Evolutionary conservation across 92 coral and sea anemone genomes (phyloP), one percentile per base, ranked within the genome.

Genomic region (Epizoanthus rinbou): DNA sequence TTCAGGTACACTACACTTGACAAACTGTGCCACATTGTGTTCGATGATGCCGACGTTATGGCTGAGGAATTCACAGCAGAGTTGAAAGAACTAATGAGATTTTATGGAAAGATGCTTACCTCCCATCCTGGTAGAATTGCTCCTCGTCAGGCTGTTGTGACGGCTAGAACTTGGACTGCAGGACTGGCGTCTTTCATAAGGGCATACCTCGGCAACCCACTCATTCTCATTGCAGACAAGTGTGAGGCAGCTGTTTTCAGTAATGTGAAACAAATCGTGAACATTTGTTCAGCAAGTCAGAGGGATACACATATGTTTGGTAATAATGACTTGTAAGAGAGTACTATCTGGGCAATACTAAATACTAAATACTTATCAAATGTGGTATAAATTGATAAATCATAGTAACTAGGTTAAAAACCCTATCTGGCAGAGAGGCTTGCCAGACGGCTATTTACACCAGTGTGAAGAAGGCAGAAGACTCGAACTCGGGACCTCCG

Each of bases 191-290:
- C 98, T 2, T 76, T 95, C 24, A 91, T 91, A 6, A 91, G 89
- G 59, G 98, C 95, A 0, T 95, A 95, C 68, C 89, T 95, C 16
- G 98, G 96, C 2, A 95, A 91, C 58, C 98, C 98, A 53, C 87
- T 93, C 62, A 63, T 91, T 2, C 78, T 93, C 22, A 91, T 95
- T 64, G 84, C 90, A 33, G 97, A 95, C 80, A 81, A 86, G 73
- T 81, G 92, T 19, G 98, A 95, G 74, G 92, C 98, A 8, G 91
- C 97, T 21, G 84, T 95, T 31, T 95, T 91, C 87, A 82, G 89
- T 43, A 87, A 89, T 19, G 98, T 95, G 17, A 87, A 85, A 58
- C 96, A 93, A 70, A 73, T 88, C 73, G 93, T 80, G 8, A 86
- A 87, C 18, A 57, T 81, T 54, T 91, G 95, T 54, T 86, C 90